Evolutionary conservation across 30 jellyfish, hydroid and myxozoan species (phyloP).

Genomic region (Chrysaora quinquecirrha): DNA sequence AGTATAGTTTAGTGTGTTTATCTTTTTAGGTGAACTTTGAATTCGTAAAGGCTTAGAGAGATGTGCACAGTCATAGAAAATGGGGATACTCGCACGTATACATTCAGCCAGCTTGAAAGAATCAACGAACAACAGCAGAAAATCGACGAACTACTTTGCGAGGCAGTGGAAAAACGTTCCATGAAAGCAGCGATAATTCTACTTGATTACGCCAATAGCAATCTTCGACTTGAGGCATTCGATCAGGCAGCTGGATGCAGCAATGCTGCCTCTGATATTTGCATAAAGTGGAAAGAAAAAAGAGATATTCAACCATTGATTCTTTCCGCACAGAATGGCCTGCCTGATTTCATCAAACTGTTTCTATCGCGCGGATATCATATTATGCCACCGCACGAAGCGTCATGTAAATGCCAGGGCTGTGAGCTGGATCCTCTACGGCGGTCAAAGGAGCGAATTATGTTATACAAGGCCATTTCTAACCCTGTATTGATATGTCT

Average conservation of each 20-base stretch:
- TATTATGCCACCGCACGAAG: constrained; percentile 63
- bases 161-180: neutral
- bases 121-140: neutral
- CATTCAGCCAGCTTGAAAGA: neutral
- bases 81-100: too few relatives aligned
- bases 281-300: constrained; percentile 40
- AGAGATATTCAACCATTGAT: constrained; percentile 48
- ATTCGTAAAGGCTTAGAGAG: too few relatives aligned
- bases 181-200: neutral
- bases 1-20: neutral
- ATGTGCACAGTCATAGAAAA: too few relatives aligned
- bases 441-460: constrained; percentile 60
- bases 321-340: constrained; percentile 73
- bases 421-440: constrained; percentile 71
- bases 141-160: constrained; percentile 1
- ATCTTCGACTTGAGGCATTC: neutral
- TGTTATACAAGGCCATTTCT: constrained; percentile 56
- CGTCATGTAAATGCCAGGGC: constrained; percentile 63
- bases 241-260: neutral
- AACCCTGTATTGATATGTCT: constrained; percentile 82
- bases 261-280: neutral
- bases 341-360: constrained; percentile 42
- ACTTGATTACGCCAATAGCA: neutral
- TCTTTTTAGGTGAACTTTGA: too few relatives aligned
- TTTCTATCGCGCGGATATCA: constrained; percentile 71